phyloP scores from a whole-genome alignment of 2,797 vertebrate genomes.

The Avahi laniger region DNA sequence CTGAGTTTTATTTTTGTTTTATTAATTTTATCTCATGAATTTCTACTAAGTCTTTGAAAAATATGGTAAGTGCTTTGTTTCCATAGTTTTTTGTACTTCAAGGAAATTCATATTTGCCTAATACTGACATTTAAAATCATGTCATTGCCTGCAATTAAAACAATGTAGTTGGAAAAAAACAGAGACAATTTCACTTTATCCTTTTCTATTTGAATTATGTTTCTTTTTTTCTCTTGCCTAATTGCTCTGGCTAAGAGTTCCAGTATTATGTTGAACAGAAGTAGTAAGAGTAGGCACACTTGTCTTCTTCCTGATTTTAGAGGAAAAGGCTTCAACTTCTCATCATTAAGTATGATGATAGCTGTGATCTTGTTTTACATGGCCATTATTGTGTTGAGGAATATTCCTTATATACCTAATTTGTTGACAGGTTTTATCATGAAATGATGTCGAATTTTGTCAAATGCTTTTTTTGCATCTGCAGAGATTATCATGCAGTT shows the following conservation, averaged over 20 bases:
- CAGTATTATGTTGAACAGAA: not conserved
- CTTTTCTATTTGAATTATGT: not conserved
- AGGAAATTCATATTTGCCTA: not conserved
- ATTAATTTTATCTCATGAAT: slow-evolving; percentile 15
- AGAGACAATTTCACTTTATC: not conserved
- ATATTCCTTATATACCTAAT: not conserved
- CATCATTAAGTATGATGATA: not conserved
- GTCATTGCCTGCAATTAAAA: not conserved
- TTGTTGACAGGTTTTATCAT: not conserved
- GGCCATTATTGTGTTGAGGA: not conserved
- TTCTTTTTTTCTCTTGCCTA: not conserved
- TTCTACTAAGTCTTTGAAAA: not conserved
- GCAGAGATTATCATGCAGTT: too few relatives aligned
- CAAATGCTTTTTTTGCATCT: too few relatives aligned
- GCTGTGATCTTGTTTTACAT: not conserved
- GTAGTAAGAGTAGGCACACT: not conserved
- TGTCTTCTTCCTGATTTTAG: not conserved
- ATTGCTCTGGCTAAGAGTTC: not conserved
- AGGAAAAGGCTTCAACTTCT: not conserved
- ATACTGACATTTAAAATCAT: slow-evolving; percentile 9
- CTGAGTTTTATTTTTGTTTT: not conserved
- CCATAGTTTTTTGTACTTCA: not conserved
- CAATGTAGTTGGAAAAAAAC: not conserved
- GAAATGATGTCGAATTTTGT: not conserved
- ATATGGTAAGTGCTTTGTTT: not conserved